Percentiles rank a stretch among this genome's conserved stretches.
These are phyloP conservation scores for Harpagus bidentatus DNA, from an alignment of 2,113 vertebrate genomes.

Conservation along the genomic window DNA sequence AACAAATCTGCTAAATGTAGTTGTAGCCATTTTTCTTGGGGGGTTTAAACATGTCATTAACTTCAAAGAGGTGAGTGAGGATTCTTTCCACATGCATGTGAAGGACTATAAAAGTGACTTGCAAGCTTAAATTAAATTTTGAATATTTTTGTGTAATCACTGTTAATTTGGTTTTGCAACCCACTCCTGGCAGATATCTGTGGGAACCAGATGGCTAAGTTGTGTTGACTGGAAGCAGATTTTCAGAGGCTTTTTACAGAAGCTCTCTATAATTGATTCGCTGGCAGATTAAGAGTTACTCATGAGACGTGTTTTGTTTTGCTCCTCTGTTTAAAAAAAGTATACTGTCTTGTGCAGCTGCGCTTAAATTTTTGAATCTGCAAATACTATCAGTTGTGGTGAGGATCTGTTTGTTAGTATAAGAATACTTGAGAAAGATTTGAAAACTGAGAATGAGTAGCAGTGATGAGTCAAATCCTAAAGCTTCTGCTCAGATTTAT, in stretches of 20 bases:
- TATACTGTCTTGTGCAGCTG: slow-evolving; percentile 11
- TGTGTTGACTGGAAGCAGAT: slow-evolving; percentile 62
- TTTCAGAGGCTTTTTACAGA: slow-evolving; percentile 49
- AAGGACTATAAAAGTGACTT: slow-evolving; percentile 2
- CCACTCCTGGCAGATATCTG: slow-evolving; percentile 45
- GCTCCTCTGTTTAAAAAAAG: slow-evolving; percentile 4
- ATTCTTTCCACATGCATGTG: background rate
- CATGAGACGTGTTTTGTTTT: slow-evolving; percentile 22
- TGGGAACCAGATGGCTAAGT: slow-evolving; percentile 47
- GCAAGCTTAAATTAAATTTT: slow-evolving; percentile 18
- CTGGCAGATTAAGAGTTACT: slow-evolving; percentile 42
- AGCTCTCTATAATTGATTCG: slow-evolving; percentile 38
- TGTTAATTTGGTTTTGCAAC: slow-evolving; percentile 27
- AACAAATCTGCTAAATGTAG: background rate
- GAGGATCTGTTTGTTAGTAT: background rate
- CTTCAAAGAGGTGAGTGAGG: slow-evolving; percentile 6
- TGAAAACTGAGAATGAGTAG: background rate
- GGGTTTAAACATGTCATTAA: background rate
- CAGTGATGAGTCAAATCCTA: background rate
- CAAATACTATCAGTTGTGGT: background rate
- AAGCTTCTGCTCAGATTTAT: background rate
- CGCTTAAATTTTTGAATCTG: slow-evolving; percentile 44
- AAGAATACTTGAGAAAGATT: background rate
- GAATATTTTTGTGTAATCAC: slow-evolving; percentile 45
- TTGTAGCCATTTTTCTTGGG: background rate